A percentile compares a stretch with the other conserved stretches of the same genome.
Conservation (phyloP, 2,113 vertebrate genomes). For the Megaceryle torquata region DNA sequence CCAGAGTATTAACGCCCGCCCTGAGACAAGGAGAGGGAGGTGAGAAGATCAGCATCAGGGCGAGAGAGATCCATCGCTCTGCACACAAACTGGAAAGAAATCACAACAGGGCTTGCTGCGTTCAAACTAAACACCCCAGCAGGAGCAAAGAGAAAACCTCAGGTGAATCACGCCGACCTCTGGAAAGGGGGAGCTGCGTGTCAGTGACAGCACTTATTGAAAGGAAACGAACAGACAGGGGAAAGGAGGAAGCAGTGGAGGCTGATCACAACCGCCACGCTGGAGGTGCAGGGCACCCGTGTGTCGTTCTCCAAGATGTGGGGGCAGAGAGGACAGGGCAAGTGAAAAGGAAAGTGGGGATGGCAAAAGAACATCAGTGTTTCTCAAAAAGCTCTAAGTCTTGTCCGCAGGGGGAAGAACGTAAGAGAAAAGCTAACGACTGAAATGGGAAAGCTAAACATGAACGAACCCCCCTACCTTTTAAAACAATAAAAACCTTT, state of each 20-base stretch:
- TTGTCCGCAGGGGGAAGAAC: neutral
- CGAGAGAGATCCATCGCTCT: neutral
- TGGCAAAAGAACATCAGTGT: neutral
- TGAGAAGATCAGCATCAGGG: neutral
- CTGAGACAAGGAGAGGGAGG: neutral
- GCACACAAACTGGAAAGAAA: neutral
- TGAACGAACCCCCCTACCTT: neutral
- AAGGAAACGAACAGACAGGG: neutral
- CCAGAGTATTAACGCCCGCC: neutral
- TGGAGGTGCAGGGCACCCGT: neutral
- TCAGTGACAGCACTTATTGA: neutral
- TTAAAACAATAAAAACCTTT: neutral
- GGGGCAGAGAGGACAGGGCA: neutral
- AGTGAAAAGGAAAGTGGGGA: neutral
- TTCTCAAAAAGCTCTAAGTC: neutral
- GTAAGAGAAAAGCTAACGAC: neutral
- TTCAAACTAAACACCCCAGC: neutral
- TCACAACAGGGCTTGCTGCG: neutral
- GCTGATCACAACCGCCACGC: neutral
- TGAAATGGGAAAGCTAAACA: neutral
- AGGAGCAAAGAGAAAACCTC: neutral
- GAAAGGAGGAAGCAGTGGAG: neutral
- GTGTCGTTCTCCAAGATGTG: neutral
- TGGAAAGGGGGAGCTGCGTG: accelerated
- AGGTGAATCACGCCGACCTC: neutral